Evolutionary conservation across 2,888 invertebrate genomes (phyloP), one percentile per base, ranked within the genome.

Genomic region (Torymus tubicola): DNA sequence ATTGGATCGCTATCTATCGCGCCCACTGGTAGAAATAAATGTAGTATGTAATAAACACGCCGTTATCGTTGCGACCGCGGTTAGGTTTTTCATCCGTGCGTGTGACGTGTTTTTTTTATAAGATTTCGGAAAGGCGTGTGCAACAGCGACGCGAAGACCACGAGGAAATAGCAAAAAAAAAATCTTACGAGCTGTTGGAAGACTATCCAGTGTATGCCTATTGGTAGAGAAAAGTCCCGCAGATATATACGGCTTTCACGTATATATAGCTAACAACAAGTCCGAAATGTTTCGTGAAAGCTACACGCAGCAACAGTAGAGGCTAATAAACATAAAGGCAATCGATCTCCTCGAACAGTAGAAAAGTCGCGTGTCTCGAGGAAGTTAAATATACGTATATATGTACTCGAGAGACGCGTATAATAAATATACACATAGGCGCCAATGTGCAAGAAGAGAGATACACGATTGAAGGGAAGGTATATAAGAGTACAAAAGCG

Each of bases 331-430:
- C 69, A 50, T 67, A 42, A 21, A 60, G 71, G 55, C 70, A 61
- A 75, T 80, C 65, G 70, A 70, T 75, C 60, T 69, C n/a, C 16
- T 24, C n/a, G 18, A 4, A 52, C 50, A 55, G 14, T 14, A 18
- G 74, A 78, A 64, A 75, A 80, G 65, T 61, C 71, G 80, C 75
- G 75, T 64, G 75, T 75, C 64, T 67, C 50, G 64, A 52, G 70
- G 50, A 64, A 67, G 75, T 75, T 71, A 58, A 42, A 55, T 68
- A 21, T 16, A 57, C 53, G n/a, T 58, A 57, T n/a, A 16, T 8
- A 4, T 13, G 58, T 18, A 58, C 58, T 31, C 55, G 57, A 10
- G 2, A 42, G 11, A 53, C 53, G 12, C 31, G 12, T 57, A 8
- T 24, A n/a, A 68, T 68, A 42, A n/a, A 68, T 68, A 42, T 42